These are phyloP conservation scores for Catharus fuscescens DNA, from an alignment of 2,113 vertebrate species.

Conservation along the genomic window DNA sequence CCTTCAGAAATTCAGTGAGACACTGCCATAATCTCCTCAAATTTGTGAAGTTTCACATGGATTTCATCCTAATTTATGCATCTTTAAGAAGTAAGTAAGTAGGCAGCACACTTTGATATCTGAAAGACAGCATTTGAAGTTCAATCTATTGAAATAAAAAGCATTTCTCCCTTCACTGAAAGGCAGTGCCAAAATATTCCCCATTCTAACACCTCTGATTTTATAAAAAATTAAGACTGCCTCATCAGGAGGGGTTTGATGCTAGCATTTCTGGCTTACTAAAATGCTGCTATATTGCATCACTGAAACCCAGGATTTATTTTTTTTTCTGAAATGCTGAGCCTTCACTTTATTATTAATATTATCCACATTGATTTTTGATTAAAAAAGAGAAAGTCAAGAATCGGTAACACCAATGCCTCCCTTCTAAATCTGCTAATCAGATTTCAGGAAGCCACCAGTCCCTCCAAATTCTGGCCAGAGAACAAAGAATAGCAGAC, in stretches of 20 bases:
- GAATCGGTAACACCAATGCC: neutral
- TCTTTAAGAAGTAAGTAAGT: neutral
- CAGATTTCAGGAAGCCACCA: neutral
- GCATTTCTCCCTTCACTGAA: neutral
- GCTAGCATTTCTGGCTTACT: neutral
- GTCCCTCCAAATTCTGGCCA: neutral
- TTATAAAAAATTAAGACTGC: neutral
- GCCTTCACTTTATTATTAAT: neutral
- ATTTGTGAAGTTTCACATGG: neutral
- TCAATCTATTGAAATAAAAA: neutral
- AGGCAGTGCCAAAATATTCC: neutral
- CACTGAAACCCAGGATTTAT: neutral
- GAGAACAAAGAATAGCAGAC: neutral
- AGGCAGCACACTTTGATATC: neutral
- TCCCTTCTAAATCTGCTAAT: neutral
- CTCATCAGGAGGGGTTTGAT: neutral
- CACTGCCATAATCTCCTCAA: neutral
- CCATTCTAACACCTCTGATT: neutral
- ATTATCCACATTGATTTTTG: neutral
- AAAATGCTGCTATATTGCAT: conserved; percentile 1
- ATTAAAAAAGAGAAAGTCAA: neutral
- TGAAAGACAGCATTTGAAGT: neutral
- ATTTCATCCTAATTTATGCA: neutral
- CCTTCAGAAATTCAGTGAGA: neutral
- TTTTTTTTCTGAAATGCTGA: neutral